Base-by-base conservation (phyloP, 2,113 vertebrate species). In the Aegypius monachus region DNA sequence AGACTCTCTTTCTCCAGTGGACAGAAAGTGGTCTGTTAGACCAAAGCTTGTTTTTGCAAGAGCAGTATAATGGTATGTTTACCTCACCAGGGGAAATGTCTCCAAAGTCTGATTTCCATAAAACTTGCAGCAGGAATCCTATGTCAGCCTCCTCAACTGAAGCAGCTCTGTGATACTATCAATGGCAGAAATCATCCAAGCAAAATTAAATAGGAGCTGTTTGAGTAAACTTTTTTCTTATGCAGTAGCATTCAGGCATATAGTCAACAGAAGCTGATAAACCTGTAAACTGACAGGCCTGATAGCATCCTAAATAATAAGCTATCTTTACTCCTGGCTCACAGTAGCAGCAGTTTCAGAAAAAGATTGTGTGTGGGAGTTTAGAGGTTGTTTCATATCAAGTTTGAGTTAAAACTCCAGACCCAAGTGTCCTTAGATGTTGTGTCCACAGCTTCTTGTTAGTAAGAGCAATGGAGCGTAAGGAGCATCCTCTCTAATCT, bases 341-440 rank as follows among this genome's bases (percentile, higher is more conserved):
- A 70, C 10, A 66, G 43, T 10, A 72, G 14, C 12, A 45, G 6
- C 42, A 12, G 9, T 93, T 75, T 67, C 40, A 80, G 78, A 26
- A 58, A 86, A 66, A 70, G 3, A 22, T 9, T 27, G 3, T 29
- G 10, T 36, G 13, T 0, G 2, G 2, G 8, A 62, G 29, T 52
- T 81, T 6, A 81, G 34, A 78, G 19, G 26, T 26, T 18, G 7
- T 73, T 96, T 83, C 40, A 6, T 21, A 36, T 5, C 21, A 19
- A 55, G 27, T n/a, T 16, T 71, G 31, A 83, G 31, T 52, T 43
- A 62, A 66, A 81, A 34, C 14, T 59, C 48, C 36, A 38, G 25
- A 55, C 6, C 18, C 29, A 59, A 55, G 3, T 18, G 8, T 34
- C 21, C 15, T 25, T 20, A 21, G 14, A 26, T 0, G 0, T 20